Evolutionary conservation across 2,113 vertebrate genomes (phyloP), one percentile per base, ranked within the genome.

Genomic region (Grus americana): DNA sequence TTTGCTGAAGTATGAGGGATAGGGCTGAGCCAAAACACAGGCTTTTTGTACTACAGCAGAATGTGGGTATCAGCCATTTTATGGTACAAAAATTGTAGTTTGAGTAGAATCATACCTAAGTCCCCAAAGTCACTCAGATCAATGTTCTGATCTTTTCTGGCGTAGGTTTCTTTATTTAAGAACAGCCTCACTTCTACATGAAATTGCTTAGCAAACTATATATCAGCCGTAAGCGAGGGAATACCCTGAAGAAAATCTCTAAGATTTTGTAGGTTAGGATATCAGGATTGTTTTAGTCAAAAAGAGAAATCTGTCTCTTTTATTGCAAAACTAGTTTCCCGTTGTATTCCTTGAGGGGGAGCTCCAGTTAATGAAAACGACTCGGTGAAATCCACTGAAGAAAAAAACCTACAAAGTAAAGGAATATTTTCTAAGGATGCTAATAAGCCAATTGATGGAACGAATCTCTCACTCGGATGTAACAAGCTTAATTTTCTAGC

Each of bases 321-420:
- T 71, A 27, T 42, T 66, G 54, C 61, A 94, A 75, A 86, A 79
- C n/a, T 90, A 38, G 12, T 76, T 96, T 97, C 71, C 88, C 90
- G 57, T 54, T 88, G 55, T 91, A 52, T 89, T 93, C 95, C 97
- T 97, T 97, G 96, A 96, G 97, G 91, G 95, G 96, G 96, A 97
- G 97, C 97, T 97, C 93, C 88, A 95, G 96, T 84, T 95, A 94
- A 97, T 90, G 85, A 90, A 95, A 97, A 97, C 1, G 6, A 52
- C 4, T 34, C 50, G 5, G 8, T 55, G 46, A 95, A 96, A 92
- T 78, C 15, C 44, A 46, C 27, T 34, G 46, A 55, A 78, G 46
- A n/a, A 88, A 70, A 76, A 62, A 6, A 1, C 3, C 24, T 46
- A 49, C 50, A 22, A 59, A 91, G n/a, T 86, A 61, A 86, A 72